These are phyloP conservation scores for Metopia argyrocephala DNA, from an alignment of 2,888 invertebrate genomes.

Conservation along the genomic window DNA sequence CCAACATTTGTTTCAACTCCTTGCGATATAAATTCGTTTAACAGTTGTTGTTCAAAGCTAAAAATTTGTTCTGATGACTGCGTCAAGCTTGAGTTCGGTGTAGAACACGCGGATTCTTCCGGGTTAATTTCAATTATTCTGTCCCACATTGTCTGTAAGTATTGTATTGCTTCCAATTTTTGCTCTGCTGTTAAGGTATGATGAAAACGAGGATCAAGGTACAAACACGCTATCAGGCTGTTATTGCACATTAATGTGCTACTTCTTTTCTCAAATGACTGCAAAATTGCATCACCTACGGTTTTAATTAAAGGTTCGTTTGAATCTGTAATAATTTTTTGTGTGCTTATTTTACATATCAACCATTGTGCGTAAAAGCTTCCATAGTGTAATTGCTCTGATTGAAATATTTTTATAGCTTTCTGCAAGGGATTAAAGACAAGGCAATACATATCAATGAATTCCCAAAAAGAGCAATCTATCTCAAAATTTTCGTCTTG, in stretches of 20 bases:
- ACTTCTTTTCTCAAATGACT: constrained; percentile 18
- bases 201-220: constrained; percentile 26
- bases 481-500: constrained; percentile 20
- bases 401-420: constrained; percentile 27
- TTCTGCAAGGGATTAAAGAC: constrained; percentile 31
- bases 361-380: constrained; percentile 34
- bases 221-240: constrained; percentile 16
- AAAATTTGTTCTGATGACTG: not conserved
- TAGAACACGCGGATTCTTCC: not conserved
- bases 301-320: not conserved
- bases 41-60: not conserved
- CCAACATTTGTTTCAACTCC: not conserved
- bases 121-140: constrained; percentile 16
- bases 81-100: not conserved
- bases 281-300: constrained; percentile 3
- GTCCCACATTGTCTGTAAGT: constrained; percentile 26
- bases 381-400: constrained; percentile 35
- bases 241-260: constrained; percentile 10
- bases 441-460: constrained; percentile 7
- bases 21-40: constrained; percentile 15
- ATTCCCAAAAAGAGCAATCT: constrained; percentile 6
- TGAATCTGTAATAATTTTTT: constrained; percentile 15
- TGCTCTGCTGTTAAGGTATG: constrained; percentile 12
- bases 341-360: constrained; percentile 1
- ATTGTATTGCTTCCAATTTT: constrained; percentile 16